phyloP scores from a whole-genome alignment of 2,113 vertebrate species.

The Morone chrysops region DNA sequence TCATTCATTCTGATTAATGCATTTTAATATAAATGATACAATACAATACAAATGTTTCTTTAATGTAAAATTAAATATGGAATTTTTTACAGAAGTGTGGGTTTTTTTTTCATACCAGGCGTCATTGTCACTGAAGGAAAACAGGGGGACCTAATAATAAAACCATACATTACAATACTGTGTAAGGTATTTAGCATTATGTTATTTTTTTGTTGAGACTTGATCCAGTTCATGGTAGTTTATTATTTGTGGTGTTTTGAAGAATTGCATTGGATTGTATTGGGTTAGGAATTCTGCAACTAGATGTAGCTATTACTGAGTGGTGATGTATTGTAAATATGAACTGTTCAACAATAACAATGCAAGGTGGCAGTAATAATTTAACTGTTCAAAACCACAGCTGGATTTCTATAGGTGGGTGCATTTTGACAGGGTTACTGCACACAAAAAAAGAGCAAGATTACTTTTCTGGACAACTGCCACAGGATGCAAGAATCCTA shows the following conservation, averaged over 20 bases:
- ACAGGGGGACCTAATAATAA: not conserved
- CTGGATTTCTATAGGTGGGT: no score
- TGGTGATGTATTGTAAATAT: not conserved
- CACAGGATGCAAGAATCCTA: no score
- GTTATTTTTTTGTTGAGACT: not conserved
- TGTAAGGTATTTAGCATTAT: not conserved
- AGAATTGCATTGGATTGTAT: no score
- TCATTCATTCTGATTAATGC: slow-evolving; percentile 12
- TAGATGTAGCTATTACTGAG: not conserved
- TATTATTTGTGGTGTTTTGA: not conserved
- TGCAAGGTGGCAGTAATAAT: no score
- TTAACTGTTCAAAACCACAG: no score
- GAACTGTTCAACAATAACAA: not conserved
- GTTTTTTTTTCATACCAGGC: not conserved
- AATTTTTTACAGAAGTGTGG: not conserved
- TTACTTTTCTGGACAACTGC: not conserved
- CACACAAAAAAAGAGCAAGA: no score
- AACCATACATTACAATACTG: not conserved
- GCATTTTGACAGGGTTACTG: no score
- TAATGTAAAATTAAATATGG: not conserved
- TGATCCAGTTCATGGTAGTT: not conserved
- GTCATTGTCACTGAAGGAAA: not conserved
- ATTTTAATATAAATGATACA: not conserved
- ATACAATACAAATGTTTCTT: not conserved
- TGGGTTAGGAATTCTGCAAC: no score